Base-by-base conservation (phyloP, 2,113 vertebrate genomes). In the Agapornis roseicollis region DNA sequence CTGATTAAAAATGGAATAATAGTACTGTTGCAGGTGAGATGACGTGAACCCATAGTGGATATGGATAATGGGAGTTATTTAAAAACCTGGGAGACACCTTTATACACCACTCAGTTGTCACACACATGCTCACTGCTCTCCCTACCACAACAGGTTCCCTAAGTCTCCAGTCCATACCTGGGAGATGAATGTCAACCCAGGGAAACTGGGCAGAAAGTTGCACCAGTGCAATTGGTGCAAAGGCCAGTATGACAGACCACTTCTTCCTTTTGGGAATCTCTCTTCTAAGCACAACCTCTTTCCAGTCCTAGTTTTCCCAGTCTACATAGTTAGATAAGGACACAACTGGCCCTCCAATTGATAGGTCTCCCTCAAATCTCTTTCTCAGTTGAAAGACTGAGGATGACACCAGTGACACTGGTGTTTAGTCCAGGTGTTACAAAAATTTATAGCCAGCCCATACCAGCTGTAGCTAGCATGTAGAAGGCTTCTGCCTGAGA, bases 121-220 rank as follows among this genome's bases (percentile, higher is more conserved):
- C 25, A 33, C 4, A 39, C 6, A 22, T 27, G 2, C 42, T 88
- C 25, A 3, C 13, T 61, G 20, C 4, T 68, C 4, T 11, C 7
- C 1, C 0, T 1, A 1, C 5, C 8, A 18, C 16, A 44, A 4
- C 0, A 1, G 22, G 8, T 29, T 79, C 33, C 14, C 8, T 50
- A 2, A 2, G 0, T 56, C n/a, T 80, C 44, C 53, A 42, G n/a
- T 23, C 9, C 25, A 31, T 33, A 33, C 1, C 3, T 1, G 1
- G 6, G 16, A 50, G 3, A 16, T 19, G 29, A 16, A 17, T 23
- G 13, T 2, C 61, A n/a, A 29, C 17, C 3, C 31, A 20, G 28
- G 6, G 14, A 79, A 44, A 17, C 2, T 31, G 18, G 18, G 9
- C 25, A 77, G 44, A 66, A 72, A 31, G 9, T 12, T 60, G 1